Percentiles rank a stretch among this genome's conserved stretches.
Conservation (phyloP, 2,888 invertebrate genomes). For the Iphiclides podalirius region DNA sequence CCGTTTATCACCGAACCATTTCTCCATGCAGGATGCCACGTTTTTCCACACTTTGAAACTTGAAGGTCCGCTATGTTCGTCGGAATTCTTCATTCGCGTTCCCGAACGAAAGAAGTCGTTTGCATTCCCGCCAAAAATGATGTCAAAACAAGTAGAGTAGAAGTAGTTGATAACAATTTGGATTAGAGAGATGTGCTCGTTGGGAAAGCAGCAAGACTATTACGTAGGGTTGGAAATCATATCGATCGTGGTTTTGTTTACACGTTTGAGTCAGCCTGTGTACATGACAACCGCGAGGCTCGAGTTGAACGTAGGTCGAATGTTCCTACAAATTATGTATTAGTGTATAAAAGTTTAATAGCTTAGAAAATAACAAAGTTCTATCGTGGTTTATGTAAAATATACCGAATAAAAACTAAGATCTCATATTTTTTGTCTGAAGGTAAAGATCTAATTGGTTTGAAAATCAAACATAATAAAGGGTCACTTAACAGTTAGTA, state of each 20-base stretch:
- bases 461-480: too few species aligned
- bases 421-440: too few species aligned
- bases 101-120: conserved; percentile 38
- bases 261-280: conserved; percentile 67
- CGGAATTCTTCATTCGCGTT: conserved; percentile 62
- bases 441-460: too few species aligned
- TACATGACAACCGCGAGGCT: conserved; percentile 75
- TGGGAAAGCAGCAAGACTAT: conserved; percentile 55
- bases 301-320: conserved; percentile 44
- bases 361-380: too few species aligned
- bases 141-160: conserved; percentile 41
- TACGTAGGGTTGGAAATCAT: conserved; percentile 54
- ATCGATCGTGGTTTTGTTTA: conserved; percentile 76
- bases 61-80: conserved; percentile 43
- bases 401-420: too few species aligned
- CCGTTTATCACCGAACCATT: conserved; percentile 95
- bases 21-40: conserved; percentile 88
- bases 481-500: too few species aligned
- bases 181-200: conserved; percentile 41
- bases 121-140: conserved; percentile 58
- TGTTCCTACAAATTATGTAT: conserved; percentile 2
- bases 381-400: too few species aligned
- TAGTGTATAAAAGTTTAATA: too few species aligned
- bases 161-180: conserved; percentile 17
- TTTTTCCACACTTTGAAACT: conserved; percentile 67